Percentiles rank a stretch among this genome's conserved stretches.
Evolutionary conservation across 2,797 vertebrate species (phyloP).

Genomic region (Lepilemur ruficaudatus): DNA sequence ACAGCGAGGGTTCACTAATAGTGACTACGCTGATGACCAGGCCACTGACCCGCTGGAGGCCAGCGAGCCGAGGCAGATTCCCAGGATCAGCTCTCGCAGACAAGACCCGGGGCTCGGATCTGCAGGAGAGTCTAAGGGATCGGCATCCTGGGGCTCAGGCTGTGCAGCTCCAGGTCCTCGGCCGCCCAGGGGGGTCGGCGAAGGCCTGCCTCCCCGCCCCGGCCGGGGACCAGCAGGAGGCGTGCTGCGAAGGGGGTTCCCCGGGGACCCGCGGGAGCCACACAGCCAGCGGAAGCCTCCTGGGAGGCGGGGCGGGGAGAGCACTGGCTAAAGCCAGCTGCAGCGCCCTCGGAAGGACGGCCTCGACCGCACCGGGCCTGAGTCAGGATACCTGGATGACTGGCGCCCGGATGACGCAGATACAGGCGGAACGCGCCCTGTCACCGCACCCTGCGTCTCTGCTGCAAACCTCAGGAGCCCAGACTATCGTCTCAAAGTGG

Average conservation of each 20-base stretch:
- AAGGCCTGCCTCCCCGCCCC: neutral
- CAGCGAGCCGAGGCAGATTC: neutral
- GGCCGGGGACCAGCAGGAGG: constrained; percentile 26
- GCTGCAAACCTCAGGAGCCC: neutral
- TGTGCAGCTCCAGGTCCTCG: constrained; percentile 39
- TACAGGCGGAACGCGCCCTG: neutral
- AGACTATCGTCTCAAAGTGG: neutral
- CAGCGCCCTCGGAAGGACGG: neutral
- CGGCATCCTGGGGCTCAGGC: constrained; percentile 53
- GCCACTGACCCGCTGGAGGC: neutral
- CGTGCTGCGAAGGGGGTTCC: neutral
- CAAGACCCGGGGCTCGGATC: neutral
- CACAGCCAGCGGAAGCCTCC: neutral
- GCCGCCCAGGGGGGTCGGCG: neutral
- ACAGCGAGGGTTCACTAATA: constrained; percentile 5
- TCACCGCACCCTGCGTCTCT: neutral
- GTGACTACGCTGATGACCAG: constrained; percentile 52
- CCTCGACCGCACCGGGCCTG: neutral
- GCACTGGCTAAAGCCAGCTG: neutral
- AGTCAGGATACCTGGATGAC: constrained; percentile 40
- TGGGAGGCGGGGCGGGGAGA: neutral
- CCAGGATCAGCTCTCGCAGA: neutral
- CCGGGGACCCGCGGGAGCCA: neutral
- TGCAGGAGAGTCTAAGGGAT: neutral
- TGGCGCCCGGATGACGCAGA: neutral